phyloP scores from a whole-genome alignment of 2,797 vertebrate genomes.

The Ataeniobius toweri region DNA sequence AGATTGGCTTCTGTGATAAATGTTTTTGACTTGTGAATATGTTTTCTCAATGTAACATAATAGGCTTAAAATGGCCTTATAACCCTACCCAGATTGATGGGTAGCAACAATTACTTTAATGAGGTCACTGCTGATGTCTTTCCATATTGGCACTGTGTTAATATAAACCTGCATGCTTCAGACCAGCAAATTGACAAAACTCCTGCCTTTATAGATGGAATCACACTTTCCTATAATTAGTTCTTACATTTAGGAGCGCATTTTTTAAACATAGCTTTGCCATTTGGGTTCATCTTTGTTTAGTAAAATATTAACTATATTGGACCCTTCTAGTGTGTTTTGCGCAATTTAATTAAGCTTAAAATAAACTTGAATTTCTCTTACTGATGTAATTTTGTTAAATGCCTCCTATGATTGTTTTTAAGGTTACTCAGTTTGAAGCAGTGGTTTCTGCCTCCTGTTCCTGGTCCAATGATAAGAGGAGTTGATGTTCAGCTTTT shows the following conservation, averaged over 20 bases:
- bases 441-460: slow-evolving; percentile 85
- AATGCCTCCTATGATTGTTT: slow-evolving; percentile 19
- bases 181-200: not conserved
- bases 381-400: not conserved
- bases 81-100: no score
- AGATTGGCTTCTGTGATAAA: no score
- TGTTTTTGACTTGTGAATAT: no score
- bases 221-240: not conserved
- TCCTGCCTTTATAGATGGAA: not conserved
- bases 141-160: not conserved
- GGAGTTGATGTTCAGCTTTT: slow-evolving; percentile 87
- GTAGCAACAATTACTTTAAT: not conserved
- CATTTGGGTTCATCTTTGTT: slow-evolving; percentile 2
- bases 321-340: not conserved
- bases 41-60: no score
- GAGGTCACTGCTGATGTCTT: no score
- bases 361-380: no score
- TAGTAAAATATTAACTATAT: not conserved
- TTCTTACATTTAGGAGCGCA: not conserved
- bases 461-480: slow-evolving; percentile 93
- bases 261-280: not conserved
- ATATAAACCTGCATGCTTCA: not conserved
- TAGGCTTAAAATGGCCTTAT: no score
- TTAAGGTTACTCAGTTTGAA: slow-evolving; percentile 78
- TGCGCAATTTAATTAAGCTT: not conserved